Base-by-base conservation (phyloP, 2,888 invertebrate genomes). In the Scaptomyza caliginosa region DNA sequence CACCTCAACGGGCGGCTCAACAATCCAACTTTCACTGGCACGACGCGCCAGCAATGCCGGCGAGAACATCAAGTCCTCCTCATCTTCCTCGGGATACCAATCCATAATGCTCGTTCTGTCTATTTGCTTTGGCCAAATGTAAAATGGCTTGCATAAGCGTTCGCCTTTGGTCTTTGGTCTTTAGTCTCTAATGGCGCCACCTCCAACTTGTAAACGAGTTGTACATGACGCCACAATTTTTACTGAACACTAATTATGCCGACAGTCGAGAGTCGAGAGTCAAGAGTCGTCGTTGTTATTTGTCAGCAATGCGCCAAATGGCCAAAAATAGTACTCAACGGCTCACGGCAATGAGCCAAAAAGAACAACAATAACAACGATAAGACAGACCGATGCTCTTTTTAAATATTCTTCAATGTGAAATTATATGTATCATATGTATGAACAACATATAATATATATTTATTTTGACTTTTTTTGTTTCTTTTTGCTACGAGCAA, bases 21-120 rank as follows among this genome's bases (percentile, higher is more conserved):
- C 95, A 83, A 97, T 97, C 96, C 97, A 97, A 91, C 96, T 96
- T 91, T 96, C 96, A 17, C 96, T 96, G 48, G 97, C 97, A 77
- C 97, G 93, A 74, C 97, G 93, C 65, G 97, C 96, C 92, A 97
- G 93, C 72, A 97, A 93, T 65, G 97, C 97, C 73, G 97, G 97
- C 86, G 96, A 96, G 92, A 95, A 96, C 93, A 96, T 93, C 82
- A 96, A 93, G 83, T 96, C 96, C 90, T 96, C 96, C 86, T 96
- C 96, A 89, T 96, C 96, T 80, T 96, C 96, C 69, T 95, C 95
- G 89, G 94, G 94, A 90, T 95, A 95, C 95, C 96, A 96, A 88
- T 94, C 93, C 96, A 95, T 96, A 70, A 1, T 23, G n/a, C 8
- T 3, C 3, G 3, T n/a, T n/a, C 10, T 8, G 5, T 8, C 8